phyloP scores from a whole-genome alignment of 1,140 invertebrate genomes.

The Drosophila asahinai region DNA sequence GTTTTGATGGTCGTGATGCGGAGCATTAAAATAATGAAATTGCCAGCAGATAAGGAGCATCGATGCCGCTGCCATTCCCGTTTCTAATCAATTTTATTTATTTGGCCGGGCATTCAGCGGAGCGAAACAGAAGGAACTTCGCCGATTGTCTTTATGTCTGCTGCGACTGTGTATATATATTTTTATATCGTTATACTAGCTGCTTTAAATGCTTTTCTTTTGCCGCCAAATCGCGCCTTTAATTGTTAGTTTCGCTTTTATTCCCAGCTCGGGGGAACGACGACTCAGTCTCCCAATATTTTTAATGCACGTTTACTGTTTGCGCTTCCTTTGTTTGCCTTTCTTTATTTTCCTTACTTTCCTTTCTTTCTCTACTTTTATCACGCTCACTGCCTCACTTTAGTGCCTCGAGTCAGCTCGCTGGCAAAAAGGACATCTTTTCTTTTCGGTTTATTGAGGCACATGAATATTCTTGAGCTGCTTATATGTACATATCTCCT shows the following conservation, averaged over 20 bases:
- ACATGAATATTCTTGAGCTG: slow-evolving; percentile 78
- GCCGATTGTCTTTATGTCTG: slow-evolving; percentile 20
- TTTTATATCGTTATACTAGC: neutral
- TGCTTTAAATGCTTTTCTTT: slow-evolving; percentile 55
- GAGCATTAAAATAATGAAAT: slow-evolving; percentile 78
- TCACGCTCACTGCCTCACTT: slow-evolving; percentile 36
- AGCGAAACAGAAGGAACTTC: slow-evolving; percentile 15
- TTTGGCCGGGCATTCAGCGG: slow-evolving; percentile 42
- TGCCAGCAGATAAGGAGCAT: slow-evolving; percentile 70
- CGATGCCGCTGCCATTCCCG: slow-evolving; percentile 24
- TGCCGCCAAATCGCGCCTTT: slow-evolving; percentile 28
- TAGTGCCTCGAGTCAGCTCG: slow-evolving; percentile 44
- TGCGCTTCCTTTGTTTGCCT: slow-evolving; percentile 51
- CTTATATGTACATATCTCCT: slow-evolving; percentile 20
- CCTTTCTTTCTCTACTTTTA: slow-evolving; percentile 27
- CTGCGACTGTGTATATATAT: slow-evolving; percentile 4
- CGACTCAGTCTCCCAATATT: slow-evolving; percentile 51
- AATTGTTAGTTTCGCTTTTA: slow-evolving; percentile 63
- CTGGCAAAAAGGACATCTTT: slow-evolving; percentile 68
- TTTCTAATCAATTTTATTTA: slow-evolving; percentile 78
- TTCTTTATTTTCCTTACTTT: slow-evolving; percentile 35
- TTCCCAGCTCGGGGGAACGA: slow-evolving; percentile 18
- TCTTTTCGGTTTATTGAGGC: slow-evolving; percentile 78
- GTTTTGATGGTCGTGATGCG: slow-evolving; percentile 53
- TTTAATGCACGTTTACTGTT: slow-evolving; percentile 78